Conservation (phyloP, 1,140 invertebrate genomes). For the Heliothis virescens region DNA sequence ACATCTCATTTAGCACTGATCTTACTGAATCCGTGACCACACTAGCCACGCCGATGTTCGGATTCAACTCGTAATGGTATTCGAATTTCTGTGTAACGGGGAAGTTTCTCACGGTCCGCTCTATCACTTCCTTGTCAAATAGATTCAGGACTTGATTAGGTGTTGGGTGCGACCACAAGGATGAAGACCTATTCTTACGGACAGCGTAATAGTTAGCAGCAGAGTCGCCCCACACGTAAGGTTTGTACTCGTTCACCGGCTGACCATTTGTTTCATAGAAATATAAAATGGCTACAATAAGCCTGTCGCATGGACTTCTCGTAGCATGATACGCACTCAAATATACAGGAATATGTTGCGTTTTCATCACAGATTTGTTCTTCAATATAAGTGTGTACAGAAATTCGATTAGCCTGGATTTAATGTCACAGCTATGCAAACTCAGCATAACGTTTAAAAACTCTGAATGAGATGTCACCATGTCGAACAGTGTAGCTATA, state of each 20-base stretch:
- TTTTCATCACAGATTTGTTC: slow-evolving; percentile 87
- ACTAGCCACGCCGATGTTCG: slow-evolving; percentile 54
- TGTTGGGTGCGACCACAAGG: slow-evolving; percentile 90
- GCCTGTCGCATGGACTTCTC: slow-evolving; percentile 88
- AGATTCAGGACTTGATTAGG: slow-evolving; percentile 90
- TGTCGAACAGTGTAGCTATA: slow-evolving; percentile 88
- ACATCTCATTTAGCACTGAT: slow-evolving; percentile 57
- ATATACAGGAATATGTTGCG: slow-evolving; percentile 89
- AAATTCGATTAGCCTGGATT: slow-evolving; percentile 88
- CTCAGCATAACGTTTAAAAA: slow-evolving; percentile 89
- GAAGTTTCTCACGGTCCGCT: slow-evolving; percentile 90
- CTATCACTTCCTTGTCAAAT: slow-evolving; percentile 88
- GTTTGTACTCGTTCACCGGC: slow-evolving; percentile 89
- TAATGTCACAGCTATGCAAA: slow-evolving; percentile 83
- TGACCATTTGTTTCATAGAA: slow-evolving; percentile 88
- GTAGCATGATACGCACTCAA: slow-evolving; percentile 91
- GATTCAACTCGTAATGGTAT: slow-evolving; percentile 70
- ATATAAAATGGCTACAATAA: slow-evolving; percentile 88
- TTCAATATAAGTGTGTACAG: slow-evolving; percentile 87
- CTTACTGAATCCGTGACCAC: slow-evolving; percentile 59
- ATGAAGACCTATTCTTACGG: slow-evolving; percentile 86
- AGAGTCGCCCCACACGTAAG: slow-evolving; percentile 92
- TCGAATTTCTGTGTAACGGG: slow-evolving; percentile 83
- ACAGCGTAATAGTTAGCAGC: slow-evolving; percentile 92
- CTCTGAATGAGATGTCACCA: slow-evolving; percentile 91